These are phyloP conservation scores for Aphidius colemani DNA, from an alignment of 2,888 invertebrate genomes.

Conservation along the genomic window DNA sequence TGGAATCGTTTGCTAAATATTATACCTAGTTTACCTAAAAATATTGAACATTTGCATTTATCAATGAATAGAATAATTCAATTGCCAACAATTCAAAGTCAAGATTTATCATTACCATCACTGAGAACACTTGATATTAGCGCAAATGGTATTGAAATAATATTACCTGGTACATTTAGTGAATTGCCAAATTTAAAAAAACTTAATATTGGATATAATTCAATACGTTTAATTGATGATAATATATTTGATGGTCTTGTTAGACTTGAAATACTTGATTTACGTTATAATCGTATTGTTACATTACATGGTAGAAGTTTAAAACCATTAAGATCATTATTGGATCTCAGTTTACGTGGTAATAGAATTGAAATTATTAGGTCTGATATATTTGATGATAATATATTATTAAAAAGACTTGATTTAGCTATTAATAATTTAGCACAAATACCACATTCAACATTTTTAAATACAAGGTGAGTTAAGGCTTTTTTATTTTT, in stretches of 20 bases:
- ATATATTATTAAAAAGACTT: conserved; percentile 67
- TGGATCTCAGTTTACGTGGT: conserved; percentile 75
- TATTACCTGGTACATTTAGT: conserved; percentile 70
- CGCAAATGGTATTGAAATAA: conserved; percentile 73
- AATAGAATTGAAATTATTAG: conserved; percentile 76
- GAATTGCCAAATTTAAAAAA: conserved; percentile 71
- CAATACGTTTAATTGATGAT: conserved; percentile 72
- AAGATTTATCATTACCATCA: conserved; percentile 74
- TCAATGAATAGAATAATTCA: conserved; percentile 72
- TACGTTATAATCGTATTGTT: conserved; percentile 75
- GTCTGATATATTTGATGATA: conserved; percentile 71
- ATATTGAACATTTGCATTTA: conserved; percentile 75
- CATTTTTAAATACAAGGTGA: conserved; percentile 64
- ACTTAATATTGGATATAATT: conserved; percentile 75
- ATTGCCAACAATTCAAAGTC: conserved; percentile 68
- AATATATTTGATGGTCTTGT: conserved; percentile 72
- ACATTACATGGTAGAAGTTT: conserved; percentile 72
- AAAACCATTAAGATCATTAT: conserved; percentile 67
- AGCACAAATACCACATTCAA: conserved; percentile 69
- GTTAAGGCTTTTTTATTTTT: conserved; percentile 8
- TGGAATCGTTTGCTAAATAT: conserved; percentile 75
- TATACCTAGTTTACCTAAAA: conserved; percentile 77
- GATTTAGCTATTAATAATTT: conserved; percentile 79
- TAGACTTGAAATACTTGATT: conserved; percentile 73
- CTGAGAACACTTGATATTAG: conserved; percentile 77